A percentile compares a stretch with the other conserved stretches of the same genome.
phyloP scores from a whole-genome alignment of 2,113 vertebrate genomes.

The Gasterosteus aculeatus region DNA sequence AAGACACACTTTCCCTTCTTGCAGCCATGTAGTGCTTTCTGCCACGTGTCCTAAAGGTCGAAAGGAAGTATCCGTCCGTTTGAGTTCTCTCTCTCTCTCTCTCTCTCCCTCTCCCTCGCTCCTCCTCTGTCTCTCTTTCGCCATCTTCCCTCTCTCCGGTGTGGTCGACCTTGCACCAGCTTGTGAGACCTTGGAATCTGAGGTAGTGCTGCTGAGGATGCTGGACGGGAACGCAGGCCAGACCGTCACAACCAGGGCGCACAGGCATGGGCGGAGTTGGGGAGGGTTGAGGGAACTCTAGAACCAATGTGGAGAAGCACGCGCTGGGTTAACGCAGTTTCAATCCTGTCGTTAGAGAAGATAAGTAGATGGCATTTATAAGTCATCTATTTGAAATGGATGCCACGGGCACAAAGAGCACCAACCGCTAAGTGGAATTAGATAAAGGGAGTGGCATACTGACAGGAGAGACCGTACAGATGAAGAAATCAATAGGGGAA shows the following conservation, averaged over 20 bases:
- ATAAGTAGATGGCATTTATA: constrained; percentile 36
- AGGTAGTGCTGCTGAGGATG: constrained; percentile 59
- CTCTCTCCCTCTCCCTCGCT: neutral
- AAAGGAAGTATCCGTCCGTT: constrained; percentile 18
- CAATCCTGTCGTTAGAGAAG: constrained; percentile 6
- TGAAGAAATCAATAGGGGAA: constrained; percentile 71
- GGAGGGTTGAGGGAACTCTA: constrained; percentile 1
- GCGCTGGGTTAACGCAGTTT: constrained; percentile 23
- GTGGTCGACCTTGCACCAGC: constrained; percentile 74
- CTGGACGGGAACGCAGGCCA: constrained; percentile 37
- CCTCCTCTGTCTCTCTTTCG: constrained; percentile 13
- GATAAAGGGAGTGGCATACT: constrained; percentile 59
- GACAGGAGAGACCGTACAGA: constrained; percentile 57
- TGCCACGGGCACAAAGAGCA: constrained; percentile 18
- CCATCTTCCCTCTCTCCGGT: constrained; percentile 43
- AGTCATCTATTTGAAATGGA: constrained; percentile 40
- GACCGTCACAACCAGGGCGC: constrained; percentile 45
- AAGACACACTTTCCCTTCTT: constrained; percentile 50
- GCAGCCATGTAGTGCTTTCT: constrained; percentile 24
- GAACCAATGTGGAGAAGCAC: constrained; percentile 12
- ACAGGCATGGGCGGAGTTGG: constrained; percentile 11
- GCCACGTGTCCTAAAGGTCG: constrained; percentile 41
- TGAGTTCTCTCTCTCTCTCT: constrained; percentile 1
- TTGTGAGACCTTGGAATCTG: constrained; percentile 65
- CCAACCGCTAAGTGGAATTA: constrained; percentile 55